These are phyloP conservation scores for Uria aalge DNA, from an alignment of 2,113 vertebrate species.

Conservation along the genomic window DNA sequence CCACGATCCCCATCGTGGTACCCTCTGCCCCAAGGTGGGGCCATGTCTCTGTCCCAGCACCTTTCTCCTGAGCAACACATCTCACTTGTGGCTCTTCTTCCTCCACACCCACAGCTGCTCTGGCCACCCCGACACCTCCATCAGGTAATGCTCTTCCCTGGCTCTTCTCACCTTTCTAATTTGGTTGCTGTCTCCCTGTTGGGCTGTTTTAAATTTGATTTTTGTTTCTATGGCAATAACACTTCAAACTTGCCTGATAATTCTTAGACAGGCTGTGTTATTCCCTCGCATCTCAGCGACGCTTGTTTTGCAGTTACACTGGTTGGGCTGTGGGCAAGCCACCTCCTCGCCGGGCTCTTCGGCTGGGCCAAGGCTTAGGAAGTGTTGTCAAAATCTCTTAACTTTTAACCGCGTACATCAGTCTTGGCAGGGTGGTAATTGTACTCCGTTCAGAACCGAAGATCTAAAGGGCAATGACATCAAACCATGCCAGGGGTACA, in stretches of 20 bases:
- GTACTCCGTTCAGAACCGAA: neutral
- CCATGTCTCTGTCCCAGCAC: fast-evolving
- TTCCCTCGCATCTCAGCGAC: neutral
- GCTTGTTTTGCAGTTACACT: neutral
- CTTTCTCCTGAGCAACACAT: neutral
- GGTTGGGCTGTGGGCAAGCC: neutral
- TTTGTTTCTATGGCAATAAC: neutral
- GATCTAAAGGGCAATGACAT: neutral
- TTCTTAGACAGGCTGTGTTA: neutral
- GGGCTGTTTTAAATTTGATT: neutral
- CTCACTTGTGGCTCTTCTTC: neutral
- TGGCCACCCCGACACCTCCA: neutral
- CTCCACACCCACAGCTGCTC: neutral
- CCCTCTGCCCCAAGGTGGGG: fast-evolving
- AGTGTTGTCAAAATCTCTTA: neutral
- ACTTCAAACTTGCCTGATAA: neutral
- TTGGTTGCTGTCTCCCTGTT: fast-evolving
- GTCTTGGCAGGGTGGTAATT: neutral
- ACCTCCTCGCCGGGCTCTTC: fast-evolving
- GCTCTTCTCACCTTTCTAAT: neutral
- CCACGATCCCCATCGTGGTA: fast-evolving
- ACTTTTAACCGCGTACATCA: neutral
- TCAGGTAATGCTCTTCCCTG: neutral
- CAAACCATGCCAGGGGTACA: too few species aligned
- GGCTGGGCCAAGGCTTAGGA: neutral